Evolutionary conservation across 2,113 vertebrate genomes (phyloP).

Genomic region (Falcunculus frontatus): DNA sequence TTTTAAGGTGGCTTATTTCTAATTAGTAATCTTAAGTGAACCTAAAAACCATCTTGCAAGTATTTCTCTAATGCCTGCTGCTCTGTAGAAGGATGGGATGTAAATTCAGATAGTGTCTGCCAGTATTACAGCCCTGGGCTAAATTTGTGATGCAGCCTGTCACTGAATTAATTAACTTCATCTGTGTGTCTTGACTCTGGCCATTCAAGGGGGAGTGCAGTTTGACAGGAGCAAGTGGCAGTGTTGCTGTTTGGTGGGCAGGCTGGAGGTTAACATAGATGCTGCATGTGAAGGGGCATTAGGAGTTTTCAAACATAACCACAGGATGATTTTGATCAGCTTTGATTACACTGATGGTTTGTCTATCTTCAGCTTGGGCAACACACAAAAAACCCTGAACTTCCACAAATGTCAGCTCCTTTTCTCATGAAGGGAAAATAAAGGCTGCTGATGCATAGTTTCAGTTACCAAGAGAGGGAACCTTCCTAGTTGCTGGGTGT

Average conservation of each 20-base stretch:
- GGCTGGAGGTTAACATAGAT: neutral
- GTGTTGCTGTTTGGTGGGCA: neutral
- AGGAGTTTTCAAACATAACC: neutral
- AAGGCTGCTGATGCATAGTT: neutral
- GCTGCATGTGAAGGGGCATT: neutral
- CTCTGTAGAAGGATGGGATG: neutral
- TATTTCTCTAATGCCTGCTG: neutral
- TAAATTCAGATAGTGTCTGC: neutral
- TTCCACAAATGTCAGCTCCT: neutral
- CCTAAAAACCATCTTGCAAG: neutral
- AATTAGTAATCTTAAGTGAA: neutral
- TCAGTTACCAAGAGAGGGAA: neutral
- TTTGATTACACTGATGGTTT: neutral
- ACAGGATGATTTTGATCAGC: neutral
- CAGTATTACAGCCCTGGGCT: neutral
- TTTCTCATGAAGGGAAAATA: neutral
- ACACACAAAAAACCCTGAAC: neutral
- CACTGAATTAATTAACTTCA: neutral
- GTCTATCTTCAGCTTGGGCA: neutral
- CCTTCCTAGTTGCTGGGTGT: rapidly evolving
- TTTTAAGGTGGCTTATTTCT: neutral
- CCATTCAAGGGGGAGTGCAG: neutral
- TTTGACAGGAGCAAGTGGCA: neutral
- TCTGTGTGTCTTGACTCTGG: neutral
- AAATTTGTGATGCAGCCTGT: neutral